A percentile compares a stretch with the other conserved stretches of the same genome.
phyloP scores from a whole-genome alignment of 2,113 vertebrate genomes.

The Varanus komodoensis region DNA sequence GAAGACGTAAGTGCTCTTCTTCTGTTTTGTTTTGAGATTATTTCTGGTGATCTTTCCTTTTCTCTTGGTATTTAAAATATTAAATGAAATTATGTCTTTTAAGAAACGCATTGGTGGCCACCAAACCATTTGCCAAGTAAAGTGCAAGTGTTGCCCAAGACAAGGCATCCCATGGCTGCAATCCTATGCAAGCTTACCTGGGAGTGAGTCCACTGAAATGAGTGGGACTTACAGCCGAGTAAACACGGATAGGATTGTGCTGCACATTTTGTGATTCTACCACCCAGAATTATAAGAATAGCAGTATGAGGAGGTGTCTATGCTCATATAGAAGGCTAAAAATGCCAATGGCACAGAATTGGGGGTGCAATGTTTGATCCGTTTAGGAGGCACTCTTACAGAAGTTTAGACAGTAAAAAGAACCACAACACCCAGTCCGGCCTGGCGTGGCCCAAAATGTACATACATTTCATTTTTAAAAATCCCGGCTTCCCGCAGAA shows the following conservation, averaged over 20 bases:
- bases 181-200: constrained; percentile 54
- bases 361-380: neutral
- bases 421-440: no score
- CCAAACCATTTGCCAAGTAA: constrained; percentile 58
- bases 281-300: neutral
- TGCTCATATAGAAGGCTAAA: no score
- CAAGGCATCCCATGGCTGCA: constrained; percentile 46
- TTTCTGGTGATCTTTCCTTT: constrained; percentile 44
- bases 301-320: neutral
- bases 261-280: neutral
- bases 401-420: no score
- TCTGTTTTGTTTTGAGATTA: constrained; percentile 44
- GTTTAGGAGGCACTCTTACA: neutral
- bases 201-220: neutral
- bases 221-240: neutral
- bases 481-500: no score
- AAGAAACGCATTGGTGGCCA: constrained; percentile 50
- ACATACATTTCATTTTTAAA: neutral
- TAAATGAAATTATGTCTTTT: constrained; percentile 37
- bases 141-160: constrained; percentile 48
- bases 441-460: no score
- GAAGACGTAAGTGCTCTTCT: constrained; percentile 8
- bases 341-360: neutral
- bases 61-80: constrained; percentile 33
- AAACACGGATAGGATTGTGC: constrained; percentile 14